Conservation (phyloP, 2,113 vertebrate species). For the Heterotis niloticus region DNA sequence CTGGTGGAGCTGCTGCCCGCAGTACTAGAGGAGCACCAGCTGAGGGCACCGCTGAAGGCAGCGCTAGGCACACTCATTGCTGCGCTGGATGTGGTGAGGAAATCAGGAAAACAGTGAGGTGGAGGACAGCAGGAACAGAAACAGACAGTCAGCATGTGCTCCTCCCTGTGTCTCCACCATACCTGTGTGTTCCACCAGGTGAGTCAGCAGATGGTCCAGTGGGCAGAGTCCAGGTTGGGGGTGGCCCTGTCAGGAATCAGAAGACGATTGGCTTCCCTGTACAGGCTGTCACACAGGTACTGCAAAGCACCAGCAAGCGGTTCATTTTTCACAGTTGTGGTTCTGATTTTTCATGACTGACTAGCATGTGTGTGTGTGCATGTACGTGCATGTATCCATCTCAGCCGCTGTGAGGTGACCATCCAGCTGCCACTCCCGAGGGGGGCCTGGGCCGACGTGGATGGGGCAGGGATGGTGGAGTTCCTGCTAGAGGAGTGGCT, state of each 20-base stretch:
- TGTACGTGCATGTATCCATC: constrained; percentile 26
- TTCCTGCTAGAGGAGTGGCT: constrained; percentile 74
- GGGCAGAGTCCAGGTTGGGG: constrained; percentile 57
- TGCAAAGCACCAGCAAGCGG: constrained; percentile 14
- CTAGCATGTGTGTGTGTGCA: neutral
- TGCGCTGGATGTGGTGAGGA: constrained; percentile 68
- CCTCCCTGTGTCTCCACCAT: neutral
- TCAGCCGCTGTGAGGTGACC: constrained; percentile 60
- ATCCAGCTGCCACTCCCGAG: constrained; percentile 59
- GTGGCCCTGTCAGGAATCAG: constrained; percentile 53
- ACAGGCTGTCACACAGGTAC: constrained; percentile 59
- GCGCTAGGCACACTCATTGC: constrained; percentile 44
- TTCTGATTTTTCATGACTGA: neutral
- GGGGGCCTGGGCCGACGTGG: constrained; percentile 38
- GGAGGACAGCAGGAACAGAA: no score
- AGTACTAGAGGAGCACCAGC: constrained; percentile 59
- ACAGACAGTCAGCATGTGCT: no score
- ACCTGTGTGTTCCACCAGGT: constrained; percentile 43
- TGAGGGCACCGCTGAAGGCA: constrained; percentile 54
- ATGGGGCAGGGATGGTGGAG: constrained; percentile 56
- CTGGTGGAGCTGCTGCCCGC: constrained; percentile 59
- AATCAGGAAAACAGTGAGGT: neutral
- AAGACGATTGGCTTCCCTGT: constrained; percentile 56
- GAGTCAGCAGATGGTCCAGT: constrained; percentile 59
- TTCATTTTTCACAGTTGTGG: no score